These are phyloP conservation scores for Euphonia xanthogaster DNA, from an alignment of 2,797 vertebrate species.

Conservation along the genomic window DNA sequence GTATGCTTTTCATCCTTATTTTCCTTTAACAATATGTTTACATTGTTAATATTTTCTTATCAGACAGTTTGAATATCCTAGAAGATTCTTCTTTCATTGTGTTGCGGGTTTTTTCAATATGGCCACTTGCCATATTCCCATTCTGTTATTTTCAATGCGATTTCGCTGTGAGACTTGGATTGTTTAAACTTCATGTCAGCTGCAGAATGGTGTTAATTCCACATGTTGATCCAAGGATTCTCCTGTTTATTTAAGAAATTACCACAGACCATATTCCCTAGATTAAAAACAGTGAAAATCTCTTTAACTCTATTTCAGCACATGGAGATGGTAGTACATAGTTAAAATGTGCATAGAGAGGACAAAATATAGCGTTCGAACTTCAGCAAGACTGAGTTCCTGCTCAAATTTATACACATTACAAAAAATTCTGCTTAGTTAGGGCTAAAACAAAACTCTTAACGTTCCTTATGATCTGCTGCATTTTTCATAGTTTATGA, in stretches of 20 bases:
- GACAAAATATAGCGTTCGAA: neutral
- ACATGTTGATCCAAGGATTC: neutral
- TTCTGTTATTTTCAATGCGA: neutral
- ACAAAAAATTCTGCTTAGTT: neutral
- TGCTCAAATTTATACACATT: neutral
- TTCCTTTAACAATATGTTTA: neutral
- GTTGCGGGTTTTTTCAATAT: neutral
- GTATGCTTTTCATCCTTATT: neutral
- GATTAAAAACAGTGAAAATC: neutral
- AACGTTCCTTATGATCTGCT: neutral
- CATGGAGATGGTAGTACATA: neutral
- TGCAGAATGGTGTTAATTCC: slow-evolving; percentile 5
- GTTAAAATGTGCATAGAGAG: neutral
- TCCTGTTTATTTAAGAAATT: slow-evolving; percentile 18
- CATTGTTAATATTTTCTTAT: neutral
- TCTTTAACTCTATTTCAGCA: neutral
- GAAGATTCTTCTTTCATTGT: neutral
- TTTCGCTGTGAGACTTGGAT: neutral
- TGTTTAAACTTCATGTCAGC: neutral
- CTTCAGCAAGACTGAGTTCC: neutral
- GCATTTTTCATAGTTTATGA: neutral
- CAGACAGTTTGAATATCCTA: neutral
- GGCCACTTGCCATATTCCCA: neutral
- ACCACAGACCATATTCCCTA: neutral
- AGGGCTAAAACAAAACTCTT: neutral